Conservation (phyloP, 1,140 invertebrate species). For the Laupala kohalensis region DNA sequence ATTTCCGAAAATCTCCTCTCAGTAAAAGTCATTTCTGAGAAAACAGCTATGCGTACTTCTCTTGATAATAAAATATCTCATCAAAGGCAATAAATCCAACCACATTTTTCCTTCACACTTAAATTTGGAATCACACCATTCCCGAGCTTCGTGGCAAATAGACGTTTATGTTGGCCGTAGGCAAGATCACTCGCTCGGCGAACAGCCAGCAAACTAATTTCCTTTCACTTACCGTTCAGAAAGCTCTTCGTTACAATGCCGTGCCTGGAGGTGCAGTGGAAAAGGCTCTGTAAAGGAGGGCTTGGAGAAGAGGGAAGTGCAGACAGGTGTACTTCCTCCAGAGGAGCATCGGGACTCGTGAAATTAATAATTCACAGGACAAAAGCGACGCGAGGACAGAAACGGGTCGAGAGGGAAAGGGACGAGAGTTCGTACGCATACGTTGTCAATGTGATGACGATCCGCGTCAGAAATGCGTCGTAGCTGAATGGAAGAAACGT, state of each 20-base stretch:
- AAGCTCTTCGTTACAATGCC: background rate
- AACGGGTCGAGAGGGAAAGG: background rate
- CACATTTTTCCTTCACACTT: no score
- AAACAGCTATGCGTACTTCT: no score
- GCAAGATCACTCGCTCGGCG: no score
- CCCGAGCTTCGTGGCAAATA: no score
- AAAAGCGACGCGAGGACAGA: background rate
- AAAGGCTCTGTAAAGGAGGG: background rate
- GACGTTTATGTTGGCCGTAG: no score
- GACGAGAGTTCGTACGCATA: background rate
- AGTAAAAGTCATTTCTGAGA: no score
- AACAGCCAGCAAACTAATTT: background rate
- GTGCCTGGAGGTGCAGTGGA: no score
- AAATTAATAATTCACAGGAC: background rate
- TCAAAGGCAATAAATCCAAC: no score
- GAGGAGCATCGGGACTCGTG: background rate
- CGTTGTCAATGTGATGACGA: background rate
- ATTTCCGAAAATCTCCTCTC: no score
- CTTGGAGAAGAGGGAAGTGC: background rate
- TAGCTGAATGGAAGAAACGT: background rate
- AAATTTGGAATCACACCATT: no score
- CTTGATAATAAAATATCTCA: no score
- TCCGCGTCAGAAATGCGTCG: no score
- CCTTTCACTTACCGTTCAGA: background rate
- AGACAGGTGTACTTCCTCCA: background rate